Percentiles rank a stretch among this genome's conserved stretches.
These are phyloP conservation scores for Microplitis manilae DNA, from an alignment of 2,888 invertebrate species.

Conservation along the genomic window DNA sequence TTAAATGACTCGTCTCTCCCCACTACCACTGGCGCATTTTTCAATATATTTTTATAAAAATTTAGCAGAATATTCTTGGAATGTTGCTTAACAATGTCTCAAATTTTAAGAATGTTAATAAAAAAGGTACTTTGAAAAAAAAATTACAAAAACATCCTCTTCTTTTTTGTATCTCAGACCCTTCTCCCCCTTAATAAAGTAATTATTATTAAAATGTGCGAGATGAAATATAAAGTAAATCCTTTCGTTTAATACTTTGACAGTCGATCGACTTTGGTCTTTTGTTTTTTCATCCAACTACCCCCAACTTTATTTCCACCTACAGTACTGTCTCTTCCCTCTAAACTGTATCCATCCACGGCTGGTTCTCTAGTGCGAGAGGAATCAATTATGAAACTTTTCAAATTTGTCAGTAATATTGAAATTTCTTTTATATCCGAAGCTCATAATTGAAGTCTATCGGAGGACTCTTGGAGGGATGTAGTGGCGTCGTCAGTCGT, in stretches of 20 bases:
- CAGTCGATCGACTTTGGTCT: slow-evolving; percentile 44
- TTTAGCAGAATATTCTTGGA: no score
- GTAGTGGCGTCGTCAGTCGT: slow-evolving; percentile 45
- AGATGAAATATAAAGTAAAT: slow-evolving; percentile 54
- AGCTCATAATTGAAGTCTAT: slow-evolving; percentile 71
- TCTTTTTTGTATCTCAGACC: no score
- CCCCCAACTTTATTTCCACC: slow-evolving; percentile 42
- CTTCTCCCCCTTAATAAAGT: neutral
- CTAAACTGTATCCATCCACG: neutral
- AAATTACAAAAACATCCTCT: no score
- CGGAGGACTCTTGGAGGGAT: slow-evolving; percentile 59
- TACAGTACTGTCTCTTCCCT: slow-evolving; percentile 30
- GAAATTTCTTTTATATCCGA: slow-evolving; percentile 70
- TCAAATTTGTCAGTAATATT: slow-evolving; percentile 72
- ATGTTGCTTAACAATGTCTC: no score
- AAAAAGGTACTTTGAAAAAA: no score
- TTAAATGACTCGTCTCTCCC: no score
- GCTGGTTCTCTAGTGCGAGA: slow-evolving; percentile 49
- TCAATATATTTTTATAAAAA: no score
- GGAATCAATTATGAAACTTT: slow-evolving; percentile 71
- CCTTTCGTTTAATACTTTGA: slow-evolving; percentile 65
- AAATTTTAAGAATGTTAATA: no score
- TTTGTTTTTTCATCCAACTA: slow-evolving; percentile 55
- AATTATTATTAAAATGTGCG: neutral
- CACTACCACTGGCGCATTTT: no score